A percentile compares a stretch with the other conserved stretches of the same genome.
Conservation (phyloP, 1,140 invertebrate genomes). For the Colletes gigas region DNA sequence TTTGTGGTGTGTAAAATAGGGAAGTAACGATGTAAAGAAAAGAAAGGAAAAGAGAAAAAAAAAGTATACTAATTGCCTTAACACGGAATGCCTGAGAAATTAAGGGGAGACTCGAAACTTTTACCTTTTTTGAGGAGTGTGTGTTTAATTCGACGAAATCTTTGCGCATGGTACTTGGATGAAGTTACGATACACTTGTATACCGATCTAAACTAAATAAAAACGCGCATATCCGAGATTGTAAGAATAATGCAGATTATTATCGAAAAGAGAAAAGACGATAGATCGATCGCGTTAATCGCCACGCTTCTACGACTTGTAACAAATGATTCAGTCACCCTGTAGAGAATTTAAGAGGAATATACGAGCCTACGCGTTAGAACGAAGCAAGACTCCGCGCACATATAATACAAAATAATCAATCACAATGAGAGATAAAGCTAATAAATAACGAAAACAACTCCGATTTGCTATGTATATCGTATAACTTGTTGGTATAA, state of each 20-base stretch:
- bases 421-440: neutral
- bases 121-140: conserved; percentile 22
- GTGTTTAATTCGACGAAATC: conserved; percentile 26
- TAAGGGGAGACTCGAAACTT: conserved; percentile 4
- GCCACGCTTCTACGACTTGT: conserved; percentile 9
- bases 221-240: conserved; percentile 50
- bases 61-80: conserved; percentile 57
- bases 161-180: conserved; percentile 35
- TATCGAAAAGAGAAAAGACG: neutral
- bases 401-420: conserved; percentile 10
- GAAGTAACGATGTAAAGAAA: conserved; percentile 21
- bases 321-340: neutral
- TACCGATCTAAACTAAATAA: conserved; percentile 49
- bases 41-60: neutral
- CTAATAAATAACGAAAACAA: neutral
- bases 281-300: neutral
- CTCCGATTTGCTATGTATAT: conserved; percentile 27
- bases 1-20: conserved; percentile 34
- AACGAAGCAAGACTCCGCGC: conserved; percentile 60
- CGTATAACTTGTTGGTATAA: conserved; percentile 29
- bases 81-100: conserved; percentile 43
- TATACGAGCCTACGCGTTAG: conserved; percentile 16
- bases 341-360: neutral
- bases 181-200: conserved; percentile 29
- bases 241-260: conserved; percentile 17